Evolutionary conservation across 2,797 vertebrate genomes (phyloP), one percentile per base, ranked within the genome.

Genomic region (Myotis pilosus): DNA sequence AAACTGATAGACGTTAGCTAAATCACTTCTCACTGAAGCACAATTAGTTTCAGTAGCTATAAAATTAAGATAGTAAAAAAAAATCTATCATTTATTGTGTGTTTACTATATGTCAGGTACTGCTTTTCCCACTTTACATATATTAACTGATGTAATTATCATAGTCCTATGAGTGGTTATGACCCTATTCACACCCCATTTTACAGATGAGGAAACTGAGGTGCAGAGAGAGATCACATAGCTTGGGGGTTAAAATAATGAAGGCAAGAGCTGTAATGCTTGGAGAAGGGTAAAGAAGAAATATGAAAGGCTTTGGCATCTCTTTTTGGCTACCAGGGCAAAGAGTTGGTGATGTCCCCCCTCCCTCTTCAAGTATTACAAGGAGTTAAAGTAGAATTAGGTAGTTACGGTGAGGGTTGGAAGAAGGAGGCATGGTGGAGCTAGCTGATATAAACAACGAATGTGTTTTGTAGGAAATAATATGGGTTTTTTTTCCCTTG

Each of bases 1-100:
- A 95, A 96, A 85, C 84, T 30, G 89, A 95, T 69, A 68, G 87
- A 78, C 88, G 86, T 94, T 10, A 10, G 81, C 87, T 89, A 88
- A 88, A 82, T 89, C 66, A 62, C 75, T 82, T 78, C 68, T 83
- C 85, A 30, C 71, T 71, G 86, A 90, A 80, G 41, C 66, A 88
- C 90, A 92, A 44, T 96, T 89, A 38, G 17, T 94, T 93, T 87
- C 94, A 87, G 92, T 69, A 53, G 71, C 76, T 91, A 33, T 82
- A 78, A 72, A 92, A 79, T 53, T 36, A 71, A 89, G 41, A 57
- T 28, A 78, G 51, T 57, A 74, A 90, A 83, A 44, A 57, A 88
- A 11, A 47, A 57, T 6, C 53, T 78, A 3, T 51, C 36, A 6
- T 78, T 71, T 82, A 68, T 60, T 22, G 16, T 76, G 51, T 62